Percentiles rank a stretch among this genome's conserved stretches.
Conservation (phyloP, 2,888 invertebrate genomes). For the Morpho achilles region DNA sequence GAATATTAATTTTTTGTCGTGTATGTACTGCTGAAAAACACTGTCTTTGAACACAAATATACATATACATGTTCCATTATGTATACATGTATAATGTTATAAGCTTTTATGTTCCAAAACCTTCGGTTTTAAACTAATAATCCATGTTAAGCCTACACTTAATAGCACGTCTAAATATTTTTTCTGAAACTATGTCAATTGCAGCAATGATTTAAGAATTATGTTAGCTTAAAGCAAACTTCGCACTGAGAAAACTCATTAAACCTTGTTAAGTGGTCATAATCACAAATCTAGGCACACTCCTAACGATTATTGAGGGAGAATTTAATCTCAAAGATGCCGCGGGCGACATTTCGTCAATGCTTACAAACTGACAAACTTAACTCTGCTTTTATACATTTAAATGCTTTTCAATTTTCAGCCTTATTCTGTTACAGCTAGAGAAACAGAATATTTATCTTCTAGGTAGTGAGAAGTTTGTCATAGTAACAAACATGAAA, state of each 20-base stretch:
- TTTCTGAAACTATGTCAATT: slow-evolving; percentile 6
- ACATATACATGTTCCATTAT: no score
- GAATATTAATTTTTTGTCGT: no score
- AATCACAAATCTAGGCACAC: slow-evolving; percentile 64
- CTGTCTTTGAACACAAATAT: no score
- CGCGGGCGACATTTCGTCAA: slow-evolving; percentile 62
- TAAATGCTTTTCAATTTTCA: slow-evolving; percentile 28
- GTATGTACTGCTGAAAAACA: no score
- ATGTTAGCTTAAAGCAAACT: slow-evolving; percentile 12
- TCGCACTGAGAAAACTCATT: slow-evolving; percentile 26
- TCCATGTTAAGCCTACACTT: not conserved
- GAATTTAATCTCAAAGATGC: slow-evolving; percentile 70
- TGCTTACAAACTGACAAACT: slow-evolving; percentile 49
- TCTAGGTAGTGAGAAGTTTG: slow-evolving; percentile 30
- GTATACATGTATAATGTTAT: no score
- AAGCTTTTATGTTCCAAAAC: no score
- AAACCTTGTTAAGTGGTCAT: slow-evolving; percentile 42
- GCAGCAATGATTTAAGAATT: slow-evolving; percentile 10
- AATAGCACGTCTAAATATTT: not conserved
- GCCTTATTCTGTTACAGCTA: slow-evolving; percentile 33
- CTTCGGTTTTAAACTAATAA: not conserved
- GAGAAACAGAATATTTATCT: slow-evolving; percentile 19
- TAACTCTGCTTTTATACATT: slow-evolving; percentile 20
- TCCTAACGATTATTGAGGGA: slow-evolving; percentile 66
- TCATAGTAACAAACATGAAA: slow-evolving; percentile 54